A percentile compares a stretch with the other conserved stretches of the same genome.
phyloP scores from a whole-genome alignment of 2,888 invertebrate species.

The Mantis religiosa region DNA sequence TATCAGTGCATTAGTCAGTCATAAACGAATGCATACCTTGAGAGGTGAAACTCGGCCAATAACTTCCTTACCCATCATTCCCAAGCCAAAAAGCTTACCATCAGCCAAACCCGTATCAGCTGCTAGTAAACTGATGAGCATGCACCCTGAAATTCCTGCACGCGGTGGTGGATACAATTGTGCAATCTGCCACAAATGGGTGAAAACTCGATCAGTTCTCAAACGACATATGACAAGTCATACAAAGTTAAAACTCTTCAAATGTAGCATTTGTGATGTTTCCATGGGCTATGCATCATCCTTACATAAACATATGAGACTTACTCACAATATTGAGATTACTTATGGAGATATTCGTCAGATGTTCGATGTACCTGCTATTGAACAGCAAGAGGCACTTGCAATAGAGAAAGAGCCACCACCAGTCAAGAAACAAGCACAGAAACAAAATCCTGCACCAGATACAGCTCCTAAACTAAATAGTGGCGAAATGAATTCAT shows the following conservation, averaged over 20 bases:
- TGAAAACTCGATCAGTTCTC: conserved; percentile 8
- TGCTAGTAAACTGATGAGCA: neutral
- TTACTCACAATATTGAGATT: conserved; percentile 2
- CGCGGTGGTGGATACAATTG: conserved; percentile 3
- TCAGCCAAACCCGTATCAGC: neutral
- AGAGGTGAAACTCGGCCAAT: neutral
- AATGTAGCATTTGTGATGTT: conserved; percentile 16
- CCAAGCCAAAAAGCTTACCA: neutral
- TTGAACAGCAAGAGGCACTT: conserved; percentile 1
- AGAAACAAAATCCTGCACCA: neutral
- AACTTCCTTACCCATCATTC: neutral
- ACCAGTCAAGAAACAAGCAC: neutral
- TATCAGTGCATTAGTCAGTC: conserved; percentile 13
- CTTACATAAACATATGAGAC: conserved; percentile 20
- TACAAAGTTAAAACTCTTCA: conserved; percentile 19
- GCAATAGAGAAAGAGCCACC: neutral
- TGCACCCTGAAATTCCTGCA: neutral
- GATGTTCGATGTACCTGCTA: neutral
- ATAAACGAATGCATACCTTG: conserved; percentile 16
- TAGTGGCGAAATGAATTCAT: neutral
- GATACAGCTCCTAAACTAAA: neutral
- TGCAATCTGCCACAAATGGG: conserved; percentile 15
- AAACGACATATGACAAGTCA: conserved; percentile 23
- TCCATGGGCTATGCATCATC: conserved; percentile 26
- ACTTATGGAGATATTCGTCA: conserved; percentile 2